These are phyloP conservation scores for Tromatobia lineatoria DNA, from an alignment of 2,888 invertebrate genomes.

Conservation along the genomic window DNA sequence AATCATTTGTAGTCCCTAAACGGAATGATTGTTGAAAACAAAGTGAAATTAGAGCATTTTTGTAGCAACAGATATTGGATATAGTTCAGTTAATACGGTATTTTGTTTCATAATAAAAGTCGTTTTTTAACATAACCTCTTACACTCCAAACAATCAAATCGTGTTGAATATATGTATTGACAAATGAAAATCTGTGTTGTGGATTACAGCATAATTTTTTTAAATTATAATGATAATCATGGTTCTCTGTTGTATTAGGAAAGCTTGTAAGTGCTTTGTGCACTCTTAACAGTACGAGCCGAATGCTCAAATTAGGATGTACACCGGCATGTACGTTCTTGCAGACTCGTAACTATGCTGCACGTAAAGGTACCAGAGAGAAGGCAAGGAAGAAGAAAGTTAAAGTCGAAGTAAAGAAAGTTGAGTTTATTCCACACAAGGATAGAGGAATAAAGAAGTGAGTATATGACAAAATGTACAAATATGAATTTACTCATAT, in stretches of 20 bases:
- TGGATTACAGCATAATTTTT: not conserved
- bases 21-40: not conserved
- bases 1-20: not conserved
- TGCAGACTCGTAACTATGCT: conserved; percentile 87
- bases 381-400: conserved; percentile 90
- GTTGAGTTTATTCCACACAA: conserved; percentile 91
- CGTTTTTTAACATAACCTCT: not conserved
- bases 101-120: not conserved
- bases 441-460: conserved; percentile 87
- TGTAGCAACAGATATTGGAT: too few species aligned
- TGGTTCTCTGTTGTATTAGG: conserved; percentile 25
- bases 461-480: conserved; percentile 71
- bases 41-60: not conserved
- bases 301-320: conserved; percentile 53
- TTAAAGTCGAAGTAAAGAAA: conserved; percentile 92
- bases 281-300: conserved; percentile 25
- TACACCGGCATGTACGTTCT: conserved; percentile 63
- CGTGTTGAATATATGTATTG: not conserved
- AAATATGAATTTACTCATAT: not conserved
- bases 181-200: not conserved
- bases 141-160: not conserved
- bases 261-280: conserved; percentile 52
- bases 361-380: conserved; percentile 94
- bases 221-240: not conserved
- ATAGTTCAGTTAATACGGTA: not conserved